phyloP scores from a whole-genome alignment of 2,113 vertebrate genomes.

The Carassius gibelio region DNA sequence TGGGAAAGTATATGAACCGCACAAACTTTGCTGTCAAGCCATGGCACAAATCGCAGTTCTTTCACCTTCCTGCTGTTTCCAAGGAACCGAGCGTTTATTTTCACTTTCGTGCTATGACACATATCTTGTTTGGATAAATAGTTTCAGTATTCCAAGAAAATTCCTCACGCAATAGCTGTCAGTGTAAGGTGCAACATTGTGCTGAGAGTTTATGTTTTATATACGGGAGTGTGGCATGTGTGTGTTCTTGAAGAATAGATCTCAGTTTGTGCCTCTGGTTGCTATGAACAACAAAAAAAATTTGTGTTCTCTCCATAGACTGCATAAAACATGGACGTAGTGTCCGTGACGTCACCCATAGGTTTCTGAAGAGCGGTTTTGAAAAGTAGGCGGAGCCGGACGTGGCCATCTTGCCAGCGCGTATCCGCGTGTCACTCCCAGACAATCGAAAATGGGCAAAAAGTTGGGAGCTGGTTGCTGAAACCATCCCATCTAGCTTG shows the following conservation, averaged over 20 bases:
- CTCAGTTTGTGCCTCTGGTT: too few relatives aligned
- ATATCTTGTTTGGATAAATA: slow-evolving; percentile 13
- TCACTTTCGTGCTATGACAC: slow-evolving; percentile 32
- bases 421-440: too few relatives aligned
- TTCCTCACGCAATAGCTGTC: slow-evolving; percentile 26
- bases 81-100: background rate
- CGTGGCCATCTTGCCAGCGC: too few relatives aligned
- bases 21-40: slow-evolving; percentile 17
- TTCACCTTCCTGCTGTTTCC: background rate
- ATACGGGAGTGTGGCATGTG: background rate
- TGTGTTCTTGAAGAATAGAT: background rate
- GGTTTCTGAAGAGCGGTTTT: too few relatives aligned
- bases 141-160: slow-evolving; percentile 20
- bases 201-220: background rate
- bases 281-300: too few relatives aligned
- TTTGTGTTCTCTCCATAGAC: too few relatives aligned
- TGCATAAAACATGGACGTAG: too few relatives aligned
- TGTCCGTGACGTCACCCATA: too few relatives aligned
- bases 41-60: background rate
- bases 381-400: too few relatives aligned
- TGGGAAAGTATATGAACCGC: background rate
- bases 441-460: too few relatives aligned
- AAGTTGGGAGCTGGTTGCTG: too few relatives aligned
- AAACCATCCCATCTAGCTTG: too few relatives aligned
- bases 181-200: slow-evolving; percentile 2